phyloP scores from a whole-genome alignment of 2,113 vertebrate genomes.

The Cynopterus brachyotis region DNA sequence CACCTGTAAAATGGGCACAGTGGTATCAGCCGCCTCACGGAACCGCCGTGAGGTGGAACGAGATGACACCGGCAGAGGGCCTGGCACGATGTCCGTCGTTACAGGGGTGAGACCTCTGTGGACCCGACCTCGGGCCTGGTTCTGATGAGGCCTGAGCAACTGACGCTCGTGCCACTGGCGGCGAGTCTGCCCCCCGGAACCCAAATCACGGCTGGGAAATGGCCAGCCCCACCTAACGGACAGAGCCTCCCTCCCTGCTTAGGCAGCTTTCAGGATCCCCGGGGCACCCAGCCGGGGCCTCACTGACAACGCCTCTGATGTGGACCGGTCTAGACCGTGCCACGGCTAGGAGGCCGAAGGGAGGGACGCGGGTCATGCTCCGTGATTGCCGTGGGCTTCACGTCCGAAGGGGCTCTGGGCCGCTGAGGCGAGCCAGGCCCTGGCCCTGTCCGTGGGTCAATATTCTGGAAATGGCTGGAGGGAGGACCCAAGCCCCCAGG shows the following conservation, averaged over 20 bases:
- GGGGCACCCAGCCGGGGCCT: not conserved
- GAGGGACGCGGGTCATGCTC: no score
- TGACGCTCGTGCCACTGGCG: fast-evolving
- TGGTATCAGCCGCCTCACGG: not conserved
- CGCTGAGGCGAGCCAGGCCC: fast-evolving
- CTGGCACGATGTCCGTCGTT: fast-evolving
- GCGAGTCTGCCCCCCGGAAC: not conserved
- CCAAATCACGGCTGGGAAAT: not conserved
- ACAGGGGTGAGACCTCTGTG: fast-evolving
- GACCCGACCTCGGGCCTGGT: not conserved
- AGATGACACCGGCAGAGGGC: no score
- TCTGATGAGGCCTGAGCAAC: not conserved
- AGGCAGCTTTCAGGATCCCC: not conserved
- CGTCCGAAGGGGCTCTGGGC: not conserved
- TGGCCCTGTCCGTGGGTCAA: not conserved
- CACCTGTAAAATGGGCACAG: not conserved
- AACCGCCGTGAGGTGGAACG: not conserved
- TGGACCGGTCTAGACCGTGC: not conserved
- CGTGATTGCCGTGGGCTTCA: fast-evolving
- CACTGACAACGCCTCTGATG: fast-evolving
- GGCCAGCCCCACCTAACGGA: not conserved
- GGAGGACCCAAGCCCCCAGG: fast-evolving
- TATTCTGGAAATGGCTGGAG: not conserved
- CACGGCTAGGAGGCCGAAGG: not conserved
- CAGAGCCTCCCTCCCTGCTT: fast-evolving